A percentile compares a stretch with the other conserved stretches of the same genome.
Evolutionary conservation across 2,888 invertebrate species (phyloP).

Genomic region (Oxycera nigricornis): DNA sequence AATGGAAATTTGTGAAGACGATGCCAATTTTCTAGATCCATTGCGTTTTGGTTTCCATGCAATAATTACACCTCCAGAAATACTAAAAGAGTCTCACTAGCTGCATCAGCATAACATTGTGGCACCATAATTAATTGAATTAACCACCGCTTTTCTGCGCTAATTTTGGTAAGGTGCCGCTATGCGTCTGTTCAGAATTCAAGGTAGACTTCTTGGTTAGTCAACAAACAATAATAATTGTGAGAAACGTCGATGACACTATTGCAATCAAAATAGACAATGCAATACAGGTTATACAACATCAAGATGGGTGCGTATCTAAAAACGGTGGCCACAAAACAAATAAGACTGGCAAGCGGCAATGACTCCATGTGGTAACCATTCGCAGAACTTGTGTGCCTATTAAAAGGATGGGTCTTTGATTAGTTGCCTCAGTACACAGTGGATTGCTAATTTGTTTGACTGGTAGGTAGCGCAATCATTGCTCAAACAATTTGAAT

Average conservation of each 20-base stretch:
- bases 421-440: not conserved
- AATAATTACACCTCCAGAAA: no score
- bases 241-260: slow-evolving; percentile 7
- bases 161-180: slow-evolving; percentile 15
- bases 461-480: not conserved
- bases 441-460: not conserved
- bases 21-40: no score
- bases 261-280: slow-evolving; percentile 19
- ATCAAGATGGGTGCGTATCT: not conserved
- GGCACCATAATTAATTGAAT: no score
- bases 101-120: no score
- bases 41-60: no score
- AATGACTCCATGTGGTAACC: slow-evolving; percentile 19
- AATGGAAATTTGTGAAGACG: no score
- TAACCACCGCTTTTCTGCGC: not conserved
- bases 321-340: slow-evolving; percentile 7
- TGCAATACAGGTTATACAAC: slow-evolving; percentile 27
- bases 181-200: slow-evolving; percentile 8
- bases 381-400: not conserved
- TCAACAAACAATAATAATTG: slow-evolving; percentile 12
- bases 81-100: no score
- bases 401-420: not conserved
- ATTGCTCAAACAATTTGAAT: not conserved
- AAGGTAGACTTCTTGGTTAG: slow-evolving; percentile 18
- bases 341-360: slow-evolving; percentile 8